phyloP scores from a whole-genome alignment of 2,888 invertebrate species.

The Synanthedon andrenaeformis region DNA sequence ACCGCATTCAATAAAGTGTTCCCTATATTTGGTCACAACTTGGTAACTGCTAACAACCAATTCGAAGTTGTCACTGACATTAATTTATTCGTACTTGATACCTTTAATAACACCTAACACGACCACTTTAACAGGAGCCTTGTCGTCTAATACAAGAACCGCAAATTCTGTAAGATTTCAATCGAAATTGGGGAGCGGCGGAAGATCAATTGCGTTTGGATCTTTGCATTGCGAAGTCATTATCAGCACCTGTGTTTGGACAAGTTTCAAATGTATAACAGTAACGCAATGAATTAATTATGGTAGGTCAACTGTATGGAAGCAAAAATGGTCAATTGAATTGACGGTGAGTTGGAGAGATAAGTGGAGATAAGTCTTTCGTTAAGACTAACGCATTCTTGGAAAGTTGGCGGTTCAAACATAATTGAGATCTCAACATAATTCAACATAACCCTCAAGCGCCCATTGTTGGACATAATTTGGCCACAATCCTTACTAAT shows the following conservation, averaged over 20 bases:
- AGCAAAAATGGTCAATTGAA: no score
- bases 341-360: no score
- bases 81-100: constrained; percentile 21
- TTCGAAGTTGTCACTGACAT: constrained; percentile 1
- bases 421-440: no score
- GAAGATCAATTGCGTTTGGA: constrained; percentile 20
- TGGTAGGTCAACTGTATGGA: no score
- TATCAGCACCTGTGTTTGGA: constrained; percentile 50
- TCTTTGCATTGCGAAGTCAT: constrained; percentile 25
- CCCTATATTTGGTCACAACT: not conserved
- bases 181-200: constrained; percentile 4
- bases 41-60: not conserved
- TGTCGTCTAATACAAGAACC: not conserved
- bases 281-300: constrained; percentile 8
- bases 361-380: no score
- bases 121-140: not conserved
- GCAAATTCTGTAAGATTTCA: not conserved
- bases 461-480: no score
- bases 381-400: no score
- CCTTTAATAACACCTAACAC: constrained; percentile 7
- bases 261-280: constrained; percentile 36
- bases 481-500: no score
- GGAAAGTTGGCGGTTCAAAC: no score
- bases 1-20: no score
- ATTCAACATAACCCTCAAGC: no score